Evolutionary conservation across 2,888 invertebrate genomes (phyloP).

Genomic region (Limnephilus lunatus): DNA sequence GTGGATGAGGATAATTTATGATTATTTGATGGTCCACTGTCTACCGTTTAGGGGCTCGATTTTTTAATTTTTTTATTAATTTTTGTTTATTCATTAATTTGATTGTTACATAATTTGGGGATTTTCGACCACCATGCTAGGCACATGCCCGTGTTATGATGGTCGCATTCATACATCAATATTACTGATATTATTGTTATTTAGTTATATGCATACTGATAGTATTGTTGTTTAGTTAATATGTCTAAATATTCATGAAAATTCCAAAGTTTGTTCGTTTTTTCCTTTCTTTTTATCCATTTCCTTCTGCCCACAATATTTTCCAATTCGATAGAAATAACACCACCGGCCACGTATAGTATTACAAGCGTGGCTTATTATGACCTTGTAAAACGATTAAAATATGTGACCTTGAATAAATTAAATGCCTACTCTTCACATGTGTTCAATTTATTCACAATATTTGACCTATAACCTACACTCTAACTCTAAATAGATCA

Average conservation of each 20-base stretch:
- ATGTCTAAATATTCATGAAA: background rate
- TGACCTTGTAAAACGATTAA: background rate
- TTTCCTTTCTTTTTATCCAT: background rate
- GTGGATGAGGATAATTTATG: too few relatives aligned
- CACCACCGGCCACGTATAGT: too few relatives aligned
- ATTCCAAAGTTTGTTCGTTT: background rate
- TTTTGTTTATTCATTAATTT: too few relatives aligned
- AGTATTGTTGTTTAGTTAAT: background rate
- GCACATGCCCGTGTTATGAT: too few relatives aligned
- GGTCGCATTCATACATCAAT: background rate
- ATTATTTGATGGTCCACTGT: too few relatives aligned
- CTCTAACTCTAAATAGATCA: background rate
- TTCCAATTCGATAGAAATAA: background rate
- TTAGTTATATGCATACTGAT: background rate
- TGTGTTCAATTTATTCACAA: background rate
- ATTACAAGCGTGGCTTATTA: background rate
- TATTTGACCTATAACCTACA: background rate
- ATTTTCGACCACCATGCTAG: too few relatives aligned
- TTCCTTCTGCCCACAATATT: background rate
- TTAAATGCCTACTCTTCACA: background rate
- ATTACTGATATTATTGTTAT: background rate
- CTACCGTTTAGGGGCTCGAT: too few relatives aligned
- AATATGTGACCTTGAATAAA: background rate
- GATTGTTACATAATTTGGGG: too few relatives aligned
- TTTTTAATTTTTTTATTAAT: too few relatives aligned